Evolutionary conservation across 2,113 vertebrate genomes (phyloP).

Genomic region (Catagonus wagneri): DNA sequence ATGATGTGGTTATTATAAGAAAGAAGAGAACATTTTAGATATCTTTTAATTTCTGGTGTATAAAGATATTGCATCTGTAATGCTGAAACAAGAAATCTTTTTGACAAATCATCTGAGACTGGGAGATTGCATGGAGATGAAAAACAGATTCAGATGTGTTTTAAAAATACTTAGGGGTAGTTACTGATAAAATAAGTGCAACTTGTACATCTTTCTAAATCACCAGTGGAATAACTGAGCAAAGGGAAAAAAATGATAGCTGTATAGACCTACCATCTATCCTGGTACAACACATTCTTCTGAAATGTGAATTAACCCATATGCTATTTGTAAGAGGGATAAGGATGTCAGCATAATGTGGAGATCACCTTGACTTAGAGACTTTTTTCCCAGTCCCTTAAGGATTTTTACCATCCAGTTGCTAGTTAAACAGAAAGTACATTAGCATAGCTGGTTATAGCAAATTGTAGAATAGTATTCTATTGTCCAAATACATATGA

Average conservation of each 20-base stretch:
- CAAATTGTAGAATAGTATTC: neutral
- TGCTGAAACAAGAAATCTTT: neutral
- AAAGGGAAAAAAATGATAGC: neutral
- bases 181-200: neutral
- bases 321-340: neutral
- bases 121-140: neutral
- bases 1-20: neutral
- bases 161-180: neutral
- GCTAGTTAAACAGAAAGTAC: neutral
- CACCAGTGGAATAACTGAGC: neutral
- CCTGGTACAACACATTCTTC: neutral
- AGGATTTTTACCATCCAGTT: neutral
- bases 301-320: neutral
- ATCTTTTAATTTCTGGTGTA: neutral
- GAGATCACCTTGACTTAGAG: neutral
- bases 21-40: neutral
- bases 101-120: neutral
- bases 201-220: neutral
- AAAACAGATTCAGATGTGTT: slow-evolving; percentile 1
- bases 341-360: neutral
- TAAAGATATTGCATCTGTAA: neutral
- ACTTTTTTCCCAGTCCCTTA: neutral
- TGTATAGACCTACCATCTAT: neutral
- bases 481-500: rapidly evolving
- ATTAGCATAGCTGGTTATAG: neutral